These are phyloP conservation scores for Mythimna albipuncta DNA, from an alignment of 2,888 invertebrate genomes.

Conservation along the genomic window DNA sequence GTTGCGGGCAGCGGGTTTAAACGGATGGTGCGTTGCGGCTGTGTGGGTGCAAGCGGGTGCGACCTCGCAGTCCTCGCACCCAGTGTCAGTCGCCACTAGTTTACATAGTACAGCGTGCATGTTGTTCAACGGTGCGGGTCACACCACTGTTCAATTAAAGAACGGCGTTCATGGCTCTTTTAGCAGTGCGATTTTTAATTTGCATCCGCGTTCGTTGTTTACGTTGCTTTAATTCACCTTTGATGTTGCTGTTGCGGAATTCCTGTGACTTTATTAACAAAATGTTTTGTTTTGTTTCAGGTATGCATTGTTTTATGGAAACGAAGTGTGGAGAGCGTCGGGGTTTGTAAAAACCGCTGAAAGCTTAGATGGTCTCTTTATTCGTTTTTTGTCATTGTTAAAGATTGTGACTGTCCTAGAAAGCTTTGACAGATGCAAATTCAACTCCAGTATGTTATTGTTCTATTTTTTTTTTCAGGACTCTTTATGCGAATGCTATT, in stretches of 20 bases:
- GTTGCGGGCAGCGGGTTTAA: constrained; percentile 16
- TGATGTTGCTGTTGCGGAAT: constrained; percentile 26
- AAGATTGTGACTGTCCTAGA: background rate
- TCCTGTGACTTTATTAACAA: constrained; percentile 43
- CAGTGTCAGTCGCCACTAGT: constrained; percentile 36
- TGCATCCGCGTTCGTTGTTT: constrained; percentile 27
- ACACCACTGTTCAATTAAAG: constrained; percentile 52
- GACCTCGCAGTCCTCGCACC: constrained; percentile 31
- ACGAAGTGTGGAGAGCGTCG: background rate
- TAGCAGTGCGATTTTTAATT: constrained; percentile 47
- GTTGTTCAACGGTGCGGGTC: constrained; percentile 37
- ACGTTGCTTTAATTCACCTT: constrained; percentile 34
- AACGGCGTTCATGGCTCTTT: constrained; percentile 43
- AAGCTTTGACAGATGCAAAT: background rate
- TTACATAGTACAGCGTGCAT: constrained; percentile 38
- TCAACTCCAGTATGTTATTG: too few species aligned
- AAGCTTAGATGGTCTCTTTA: background rate
- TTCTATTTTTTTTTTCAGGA: background rate
- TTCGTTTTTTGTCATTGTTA: background rate
- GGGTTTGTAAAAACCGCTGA: background rate
- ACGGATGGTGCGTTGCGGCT: background rate
- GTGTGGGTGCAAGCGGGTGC: constrained; percentile 31
- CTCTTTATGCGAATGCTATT: too few species aligned
- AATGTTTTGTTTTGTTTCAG: constrained; percentile 58
- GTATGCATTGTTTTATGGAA: constrained; percentile 48